These are phyloP conservation scores for Sycobia sp. DNA, from an alignment of 1,140 invertebrate genomes.

Conservation along the genomic window DNA sequence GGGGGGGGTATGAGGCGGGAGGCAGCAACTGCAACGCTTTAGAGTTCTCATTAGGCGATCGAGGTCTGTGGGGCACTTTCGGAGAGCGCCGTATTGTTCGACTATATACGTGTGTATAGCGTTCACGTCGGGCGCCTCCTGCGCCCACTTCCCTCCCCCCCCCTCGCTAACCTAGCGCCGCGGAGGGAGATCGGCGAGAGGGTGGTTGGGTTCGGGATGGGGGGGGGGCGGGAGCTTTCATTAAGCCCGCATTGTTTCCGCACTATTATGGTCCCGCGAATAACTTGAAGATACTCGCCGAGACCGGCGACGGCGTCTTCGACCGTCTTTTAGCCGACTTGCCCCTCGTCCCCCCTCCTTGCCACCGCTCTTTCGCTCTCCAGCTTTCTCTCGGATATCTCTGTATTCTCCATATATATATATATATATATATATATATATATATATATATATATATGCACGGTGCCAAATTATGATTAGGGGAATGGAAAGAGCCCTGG, in stretches of 20 bases:
- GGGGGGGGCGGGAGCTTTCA: slow-evolving; percentile 49
- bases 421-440: no score
- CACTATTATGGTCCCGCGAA: slow-evolving; percentile 48
- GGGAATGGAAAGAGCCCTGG: no score
- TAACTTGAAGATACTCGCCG: slow-evolving; percentile 36
- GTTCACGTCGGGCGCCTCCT: slow-evolving; percentile 49
- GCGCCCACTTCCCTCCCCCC: no score
- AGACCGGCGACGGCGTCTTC: background rate
- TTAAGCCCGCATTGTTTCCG: slow-evolving; percentile 57
- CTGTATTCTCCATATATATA: no score
- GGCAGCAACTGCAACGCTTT: slow-evolving; percentile 40
- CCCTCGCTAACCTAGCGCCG: no score
- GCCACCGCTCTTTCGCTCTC: background rate
- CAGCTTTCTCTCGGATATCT: background rate
- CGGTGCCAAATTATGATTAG: no score
- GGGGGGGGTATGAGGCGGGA: slow-evolving; percentile 24
- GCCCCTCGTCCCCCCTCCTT: background rate
- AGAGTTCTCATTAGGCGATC: slow-evolving; percentile 57
- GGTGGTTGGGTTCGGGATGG: no score
- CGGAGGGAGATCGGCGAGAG: background rate
- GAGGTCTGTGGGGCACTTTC: slow-evolving; percentile 54
- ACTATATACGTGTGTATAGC: slow-evolving; percentile 55
- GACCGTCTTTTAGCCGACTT: background rate
- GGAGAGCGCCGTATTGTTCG: slow-evolving; percentile 47
- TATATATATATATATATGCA: no score